A percentile compares a stretch with the other conserved stretches of the same genome.
These are phyloP conservation scores for Ursus arctos DNA, from an alignment of 2,113 vertebrate species.

Conservation along the genomic window DNA sequence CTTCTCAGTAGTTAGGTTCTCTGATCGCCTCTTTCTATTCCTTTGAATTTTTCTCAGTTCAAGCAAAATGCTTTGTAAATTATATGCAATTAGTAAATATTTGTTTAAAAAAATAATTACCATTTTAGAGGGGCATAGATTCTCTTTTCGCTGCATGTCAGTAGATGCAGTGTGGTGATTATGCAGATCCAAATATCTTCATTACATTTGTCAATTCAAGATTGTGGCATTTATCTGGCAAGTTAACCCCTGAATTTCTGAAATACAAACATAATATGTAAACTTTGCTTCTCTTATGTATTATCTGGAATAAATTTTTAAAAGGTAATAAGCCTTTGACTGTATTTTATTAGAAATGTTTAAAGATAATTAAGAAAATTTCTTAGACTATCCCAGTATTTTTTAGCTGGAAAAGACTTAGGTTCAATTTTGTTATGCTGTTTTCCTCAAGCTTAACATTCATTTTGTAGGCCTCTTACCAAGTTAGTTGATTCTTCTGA, in stretches of 20 bases:
- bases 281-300: neutral
- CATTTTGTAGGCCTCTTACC: neutral
- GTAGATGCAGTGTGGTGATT: slow-evolving; percentile 8
- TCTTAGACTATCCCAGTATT: neutral
- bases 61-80: slow-evolving; percentile 8
- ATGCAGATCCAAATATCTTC: slow-evolving; percentile 8
- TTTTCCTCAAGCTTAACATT: slow-evolving; percentile 16
- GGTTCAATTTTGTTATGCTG: neutral
- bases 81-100: slow-evolving; percentile 29
- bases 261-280: neutral
- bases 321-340: slow-evolving; percentile 7
- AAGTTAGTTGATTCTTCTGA: neutral
- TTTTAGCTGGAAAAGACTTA: neutral
- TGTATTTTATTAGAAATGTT: slow-evolving; percentile 37
- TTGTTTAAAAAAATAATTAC: slow-evolving; percentile 24
- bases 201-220: slow-evolving; percentile 10
- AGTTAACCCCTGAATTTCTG: neutral
- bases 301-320: slow-evolving; percentile 5
- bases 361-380: slow-evolving; percentile 11
- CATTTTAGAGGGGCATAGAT: neutral
- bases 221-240: neutral
- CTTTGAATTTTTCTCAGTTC: slow-evolving; percentile 21
- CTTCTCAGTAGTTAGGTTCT: neutral
- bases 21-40: neutral
- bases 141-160: neutral